Base-by-base conservation (phyloP, 2,888 invertebrate species). In the Drosophila macrothrix region DNA sequence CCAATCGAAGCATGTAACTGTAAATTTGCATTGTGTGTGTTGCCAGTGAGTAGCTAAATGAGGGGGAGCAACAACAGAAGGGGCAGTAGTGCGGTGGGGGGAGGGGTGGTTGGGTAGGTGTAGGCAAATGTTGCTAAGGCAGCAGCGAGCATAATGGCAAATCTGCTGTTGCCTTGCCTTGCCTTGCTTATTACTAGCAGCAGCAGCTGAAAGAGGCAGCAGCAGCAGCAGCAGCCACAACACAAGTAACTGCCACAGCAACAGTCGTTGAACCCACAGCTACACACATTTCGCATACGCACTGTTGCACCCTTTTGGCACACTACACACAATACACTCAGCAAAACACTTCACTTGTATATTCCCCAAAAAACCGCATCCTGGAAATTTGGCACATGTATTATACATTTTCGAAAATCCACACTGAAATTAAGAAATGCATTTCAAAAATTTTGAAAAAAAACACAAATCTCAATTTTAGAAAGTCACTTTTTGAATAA, bases 1-100 rank as follows among this genome's bases (percentile, higher is more conserved):
- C 88, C 88, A 90, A 90, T 90, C 88, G 90, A 90, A 86, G 88
- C 90, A 88, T 90, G 90, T 90, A 90, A 90, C 88, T 87, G 87
- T 84, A 90, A 87, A 90, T 90, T 90, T 87, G 83, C 90, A 89
- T 90, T 90, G 88, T 90, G 87, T 88, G 80, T 83, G 83, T 64
- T 72, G 78, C 82, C 80, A 66, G 73, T 56, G 71, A 49, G 66
- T 54, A 50, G 62, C 53, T 62, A 50, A 50, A 49, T 22, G 46
- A 46, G 22, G 22, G 46, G 46, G 7, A 46, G 22, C 46, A 22
- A 6, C 12, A 12, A 5, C 5, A 43, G 22, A 12, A 22, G 43
- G 43, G 12, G 43, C 22, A 2, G 22, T 4, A 16, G 2, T 25
- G 4, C 28, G 33, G 10, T 3, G 28, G 1, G 28, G 16, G 1